phyloP scores from a whole-genome alignment of 2,888 invertebrate genomes.

The Dione juno region DNA sequence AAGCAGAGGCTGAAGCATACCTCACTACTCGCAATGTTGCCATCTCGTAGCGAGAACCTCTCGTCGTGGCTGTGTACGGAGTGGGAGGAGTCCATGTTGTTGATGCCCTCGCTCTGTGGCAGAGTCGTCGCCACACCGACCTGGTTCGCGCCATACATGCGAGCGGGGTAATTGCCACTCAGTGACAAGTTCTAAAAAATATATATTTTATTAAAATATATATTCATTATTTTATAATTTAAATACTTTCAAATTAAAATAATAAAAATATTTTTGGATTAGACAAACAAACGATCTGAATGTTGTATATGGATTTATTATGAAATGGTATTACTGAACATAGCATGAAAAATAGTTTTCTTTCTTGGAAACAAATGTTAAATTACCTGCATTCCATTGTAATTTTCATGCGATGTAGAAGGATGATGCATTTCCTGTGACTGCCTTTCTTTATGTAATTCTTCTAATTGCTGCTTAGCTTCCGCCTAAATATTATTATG shows the following conservation, averaged over 20 bases:
- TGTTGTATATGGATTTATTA: background rate
- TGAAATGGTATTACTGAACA: background rate
- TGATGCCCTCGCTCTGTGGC: slow-evolving; percentile 63
- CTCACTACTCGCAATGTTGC: slow-evolving; percentile 51
- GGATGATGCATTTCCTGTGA: slow-evolving; percentile 69
- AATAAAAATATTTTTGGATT: no score
- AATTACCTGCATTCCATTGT: slow-evolving; percentile 63
- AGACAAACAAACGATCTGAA: no score
- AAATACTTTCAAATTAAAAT: no score
- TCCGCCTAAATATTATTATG: slow-evolving; percentile 63
- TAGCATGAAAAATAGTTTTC: background rate
- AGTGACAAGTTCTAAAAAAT: slow-evolving; percentile 63
- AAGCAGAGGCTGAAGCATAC: slow-evolving; percentile 36
- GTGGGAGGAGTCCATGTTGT: slow-evolving; percentile 60
- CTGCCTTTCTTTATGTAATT: slow-evolving; percentile 73
- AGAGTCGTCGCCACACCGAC: slow-evolving; percentile 79
- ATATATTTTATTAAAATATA: slow-evolving; percentile 7
- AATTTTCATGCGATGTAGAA: slow-evolving; percentile 72
- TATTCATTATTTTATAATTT: no score
- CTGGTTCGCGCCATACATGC: slow-evolving; percentile 77
- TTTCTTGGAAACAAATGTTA: background rate
- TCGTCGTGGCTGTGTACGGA: slow-evolving; percentile 69
- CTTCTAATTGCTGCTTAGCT: slow-evolving; percentile 79
- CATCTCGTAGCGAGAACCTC: slow-evolving; percentile 58
- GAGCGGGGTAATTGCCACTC: slow-evolving; percentile 64